Base-by-base conservation (phyloP, 2,797 vertebrate species). In the Melopsittacus undulatus region DNA sequence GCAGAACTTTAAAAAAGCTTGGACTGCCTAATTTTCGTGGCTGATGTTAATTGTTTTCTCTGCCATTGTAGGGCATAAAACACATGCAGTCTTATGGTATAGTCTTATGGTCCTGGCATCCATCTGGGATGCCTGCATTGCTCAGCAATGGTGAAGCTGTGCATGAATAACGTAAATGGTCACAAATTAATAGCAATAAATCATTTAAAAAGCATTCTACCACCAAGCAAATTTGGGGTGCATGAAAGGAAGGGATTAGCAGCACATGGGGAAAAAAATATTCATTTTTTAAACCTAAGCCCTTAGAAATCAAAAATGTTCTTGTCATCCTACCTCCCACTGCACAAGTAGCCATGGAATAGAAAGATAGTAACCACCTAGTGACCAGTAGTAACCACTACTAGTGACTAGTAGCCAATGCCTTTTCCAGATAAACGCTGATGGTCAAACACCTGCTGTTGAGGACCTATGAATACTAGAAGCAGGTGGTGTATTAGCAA, bases 261-360 rank as follows among this genome's bases (percentile, higher is more conserved):
- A 73, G 20, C 27, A 17, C 5, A 9, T 22, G 5, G 5, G 4
- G 2, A 13, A 49, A 38, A 2, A 23, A 45, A 19, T 16, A 2
- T 8, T 21, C 21, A 2, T 46, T 80, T 82, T 89, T 92, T 83
- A 40, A 46, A 66, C 13, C n/a, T 54, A 22, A 48, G 2, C 5
- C 36, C 9, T 6, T 72, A 5, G 49, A 64, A 78, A 90, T 23
- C 19, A 45, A 83, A 67, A 85, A 76, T 57, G 4, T 38, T 76
- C 30, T 43, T 38, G 19, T 16, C 88, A 15, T 19, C 9, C 23
- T 81, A 26, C 10, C 23, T 83, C 54, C 57, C 77, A 45, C 21
- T 61, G 29, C 17, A 45, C 8, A 38, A 69, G 32, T 61, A 36
- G 77, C 64, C 13, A 10, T 56, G 36, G 40, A 87, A 80, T 12